These are phyloP conservation scores for Pheosia gnoma DNA, from an alignment of 2,888 invertebrate genomes.

Conservation along the genomic window DNA sequence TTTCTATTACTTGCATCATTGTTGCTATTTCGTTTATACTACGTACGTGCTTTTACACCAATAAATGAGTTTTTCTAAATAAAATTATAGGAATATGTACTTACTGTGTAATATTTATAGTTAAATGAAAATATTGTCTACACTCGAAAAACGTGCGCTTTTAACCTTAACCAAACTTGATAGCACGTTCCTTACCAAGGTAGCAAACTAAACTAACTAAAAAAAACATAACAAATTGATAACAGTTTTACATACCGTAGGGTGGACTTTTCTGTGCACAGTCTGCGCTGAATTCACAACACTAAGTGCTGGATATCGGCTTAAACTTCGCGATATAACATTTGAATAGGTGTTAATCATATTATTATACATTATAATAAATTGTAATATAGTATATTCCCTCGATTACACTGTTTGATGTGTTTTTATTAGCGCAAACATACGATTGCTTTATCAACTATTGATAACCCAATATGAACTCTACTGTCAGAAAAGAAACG, in stretches of 20 bases:
- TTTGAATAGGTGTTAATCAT: slow-evolving; percentile 53
- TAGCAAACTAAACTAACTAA: background rate
- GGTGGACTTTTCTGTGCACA: slow-evolving; percentile 60
- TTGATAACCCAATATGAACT: slow-evolving; percentile 80
- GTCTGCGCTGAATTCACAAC: slow-evolving; percentile 34
- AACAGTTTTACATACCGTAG: slow-evolving; percentile 55
- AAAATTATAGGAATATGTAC: background rate
- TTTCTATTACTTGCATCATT: slow-evolving; percentile 29
- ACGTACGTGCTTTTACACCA: background rate
- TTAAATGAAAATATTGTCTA: background rate
- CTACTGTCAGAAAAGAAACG: slow-evolving; percentile 39
- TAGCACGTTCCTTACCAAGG: background rate
- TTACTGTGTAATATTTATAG: background rate
- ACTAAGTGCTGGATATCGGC: slow-evolving; percentile 38
- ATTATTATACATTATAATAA: slow-evolving; percentile 61
- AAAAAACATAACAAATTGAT: slow-evolving; percentile 25
- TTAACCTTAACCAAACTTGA: slow-evolving; percentile 10
- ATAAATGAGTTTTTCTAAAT: background rate
- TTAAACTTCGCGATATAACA: slow-evolving; percentile 45
- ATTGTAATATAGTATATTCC: slow-evolving; percentile 31
- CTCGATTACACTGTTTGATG: slow-evolving; percentile 37
- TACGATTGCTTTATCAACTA: slow-evolving; percentile 54
- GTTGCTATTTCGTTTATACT: slow-evolving; percentile 18
- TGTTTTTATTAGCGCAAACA: slow-evolving; percentile 52
- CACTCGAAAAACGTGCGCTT: background rate